Evolutionary conservation across 2,113 vertebrate species (phyloP), one percentile per base, ranked within the genome.

Genomic region (Nannospalax galili): DNA sequence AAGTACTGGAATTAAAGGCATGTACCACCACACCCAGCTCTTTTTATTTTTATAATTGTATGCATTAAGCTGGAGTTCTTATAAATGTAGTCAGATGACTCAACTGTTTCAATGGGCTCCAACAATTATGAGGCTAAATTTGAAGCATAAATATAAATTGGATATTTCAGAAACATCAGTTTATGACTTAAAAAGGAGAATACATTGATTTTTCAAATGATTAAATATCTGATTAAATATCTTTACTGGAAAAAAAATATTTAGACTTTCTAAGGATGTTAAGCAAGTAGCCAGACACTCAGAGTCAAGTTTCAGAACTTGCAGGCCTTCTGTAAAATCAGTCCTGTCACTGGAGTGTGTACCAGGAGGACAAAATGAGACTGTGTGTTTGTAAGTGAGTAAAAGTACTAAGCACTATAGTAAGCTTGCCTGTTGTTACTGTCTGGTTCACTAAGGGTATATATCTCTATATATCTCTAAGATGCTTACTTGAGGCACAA

Each of bases 181-280:
- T 69, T 84, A 85, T 64, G 15, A 74, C 28, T 74, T 88, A 3
- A 64, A 91, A 77, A 56, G 8, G 4, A 69, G 7, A 89, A 4
- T 40, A 74, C 4, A 62, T 24, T 62, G 37, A 91, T 86, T 93
- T n/a, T 90, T 92, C 37, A 91, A 84, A 78, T 64, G n/a, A n/a
- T 95, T 20, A 93, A 79, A 62, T 24, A n/a, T n/a, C n/a, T 84
- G 79, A 62, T 72, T 84, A 42, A 56, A 73, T 77, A 87, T 74
- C 12, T 62, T 52, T 52, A 52, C 11, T 52, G 48, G 48, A 52
- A 52, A 52, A 52, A 52, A 7, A 11, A 52, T 11, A 52, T 11
- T 52, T 52, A 52, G 20, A 7, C 1, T 86, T 89, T 82, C 32
- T 79, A 64, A 92, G 14, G 79, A 90, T 80, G 74, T 62, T 91